Percentiles rank a stretch among this genome's conserved stretches.
Evolutionary conservation across 92 coral and sea anemone species (phyloP).

Genomic region (Anthopleura xanthogrammica): DNA sequence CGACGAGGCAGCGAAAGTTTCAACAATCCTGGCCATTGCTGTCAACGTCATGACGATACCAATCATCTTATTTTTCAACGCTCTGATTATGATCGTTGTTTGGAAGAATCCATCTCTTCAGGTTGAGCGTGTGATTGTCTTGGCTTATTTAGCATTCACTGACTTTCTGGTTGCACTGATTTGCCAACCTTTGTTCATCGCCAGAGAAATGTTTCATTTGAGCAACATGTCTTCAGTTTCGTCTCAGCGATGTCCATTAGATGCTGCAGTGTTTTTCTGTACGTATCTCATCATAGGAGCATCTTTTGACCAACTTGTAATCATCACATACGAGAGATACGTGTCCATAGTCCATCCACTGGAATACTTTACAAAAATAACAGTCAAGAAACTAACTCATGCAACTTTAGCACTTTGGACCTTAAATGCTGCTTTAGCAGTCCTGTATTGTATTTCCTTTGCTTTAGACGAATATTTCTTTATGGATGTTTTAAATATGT

Average conservation of each 20-base stretch:
- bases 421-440: neutral
- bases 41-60: neutral
- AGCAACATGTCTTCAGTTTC: no score
- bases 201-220: conserved; percentile 8
- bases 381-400: neutral
- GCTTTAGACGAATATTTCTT: neutral
- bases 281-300: neutral
- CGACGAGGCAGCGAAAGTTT: neutral
- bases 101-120: neutral
- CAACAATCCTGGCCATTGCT: neutral
- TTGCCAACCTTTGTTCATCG: conserved; percentile 20
- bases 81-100: conserved; percentile 4
- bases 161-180: conserved; percentile 13
- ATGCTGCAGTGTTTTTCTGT: neutral
- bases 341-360: conserved; percentile 11
- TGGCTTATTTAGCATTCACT: neutral
- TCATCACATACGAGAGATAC: conserved; percentile 18
- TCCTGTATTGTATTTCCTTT: neutral
- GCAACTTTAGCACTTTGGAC: neutral
- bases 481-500: neutral
- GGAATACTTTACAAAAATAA: neutral
- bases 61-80: neutral
- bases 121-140: neutral
- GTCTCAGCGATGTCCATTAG: no score
- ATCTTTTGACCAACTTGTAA: neutral